Evolutionary conservation across 1,140 invertebrate genomes (phyloP).

Genomic region (Zaprionus nigranus): DNA sequence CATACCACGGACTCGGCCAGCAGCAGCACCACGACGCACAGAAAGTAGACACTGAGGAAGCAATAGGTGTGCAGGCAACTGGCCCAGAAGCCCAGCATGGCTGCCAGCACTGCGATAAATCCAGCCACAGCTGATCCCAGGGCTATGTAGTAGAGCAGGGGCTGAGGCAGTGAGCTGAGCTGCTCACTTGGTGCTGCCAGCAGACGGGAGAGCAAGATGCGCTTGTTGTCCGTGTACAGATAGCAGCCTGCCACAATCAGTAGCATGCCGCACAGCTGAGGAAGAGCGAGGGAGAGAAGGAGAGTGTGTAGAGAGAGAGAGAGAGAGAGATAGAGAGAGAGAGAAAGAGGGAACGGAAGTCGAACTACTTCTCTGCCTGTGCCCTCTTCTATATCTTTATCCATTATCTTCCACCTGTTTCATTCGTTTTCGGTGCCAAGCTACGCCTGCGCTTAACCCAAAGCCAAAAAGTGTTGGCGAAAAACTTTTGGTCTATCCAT

Average conservation of each 20-base stretch:
- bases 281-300: constrained; percentile 5
- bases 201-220: constrained; percentile 89
- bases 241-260: constrained; percentile 89
- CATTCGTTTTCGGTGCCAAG: constrained; percentile 36
- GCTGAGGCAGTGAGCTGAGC: constrained; percentile 86
- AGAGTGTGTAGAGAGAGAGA: background rate
- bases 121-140: constrained; percentile 88
- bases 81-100: constrained; percentile 91
- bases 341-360: constrained; percentile 39
- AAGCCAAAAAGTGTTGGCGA: constrained; percentile 35
- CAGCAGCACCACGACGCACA: constrained; percentile 89
- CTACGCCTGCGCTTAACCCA: constrained; percentile 30
- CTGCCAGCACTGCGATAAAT: constrained; percentile 87
- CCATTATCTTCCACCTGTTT: constrained; percentile 27
- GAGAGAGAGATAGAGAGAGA: background rate
- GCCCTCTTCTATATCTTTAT: background rate
- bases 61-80: constrained; percentile 90
- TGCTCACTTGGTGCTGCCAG: constrained; percentile 86
- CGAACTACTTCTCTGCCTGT: background rate
- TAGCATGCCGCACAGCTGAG: constrained; percentile 88
- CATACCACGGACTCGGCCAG: constrained; percentile 90
- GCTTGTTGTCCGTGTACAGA: constrained; percentile 88
- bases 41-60: constrained; percentile 90
- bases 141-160: constrained; percentile 90
- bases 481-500: constrained; percentile 33